These are phyloP conservation scores for Halcyon leucocephala DNA, from an alignment of 2,797 vertebrate species.

Conservation along the genomic window DNA sequence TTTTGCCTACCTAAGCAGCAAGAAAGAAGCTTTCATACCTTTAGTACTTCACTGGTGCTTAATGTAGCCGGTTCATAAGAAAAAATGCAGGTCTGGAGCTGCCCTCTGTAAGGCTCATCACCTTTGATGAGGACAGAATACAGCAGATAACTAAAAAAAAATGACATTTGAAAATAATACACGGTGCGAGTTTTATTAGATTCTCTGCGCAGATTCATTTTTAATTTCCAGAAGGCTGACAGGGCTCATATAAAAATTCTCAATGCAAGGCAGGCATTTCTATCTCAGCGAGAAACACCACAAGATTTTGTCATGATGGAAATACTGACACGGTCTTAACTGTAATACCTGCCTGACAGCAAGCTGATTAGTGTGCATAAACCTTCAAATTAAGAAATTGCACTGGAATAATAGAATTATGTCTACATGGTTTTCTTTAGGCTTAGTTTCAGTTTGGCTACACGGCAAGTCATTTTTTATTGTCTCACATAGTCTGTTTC, in stretches of 20 bases:
- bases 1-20: slow-evolving; percentile 10
- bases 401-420: neutral
- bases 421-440: neutral
- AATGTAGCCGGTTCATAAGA: neutral
- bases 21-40: neutral
- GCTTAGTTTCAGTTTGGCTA: neutral
- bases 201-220: slow-evolving; percentile 38
- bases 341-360: neutral
- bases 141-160: neutral
- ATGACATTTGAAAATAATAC: neutral
- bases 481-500: neutral
- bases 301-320: neutral
- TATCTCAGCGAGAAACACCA: neutral
- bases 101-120: neutral
- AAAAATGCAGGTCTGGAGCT: neutral
- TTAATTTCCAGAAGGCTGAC: slow-evolving; percentile 18
- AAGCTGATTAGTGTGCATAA: neutral
- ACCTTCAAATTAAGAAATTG: neutral
- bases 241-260: neutral
- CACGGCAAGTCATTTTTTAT: neutral
- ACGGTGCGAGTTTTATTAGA: neutral
- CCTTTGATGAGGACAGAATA: slow-evolving; percentile 10
- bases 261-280: neutral
- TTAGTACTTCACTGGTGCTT: slow-evolving; percentile 19
- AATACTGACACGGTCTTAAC: neutral